Percentiles rank a stretch among this genome's conserved stretches.
Conservation (phyloP, 2,113 vertebrate genomes). For the Accipiter cooperii region DNA sequence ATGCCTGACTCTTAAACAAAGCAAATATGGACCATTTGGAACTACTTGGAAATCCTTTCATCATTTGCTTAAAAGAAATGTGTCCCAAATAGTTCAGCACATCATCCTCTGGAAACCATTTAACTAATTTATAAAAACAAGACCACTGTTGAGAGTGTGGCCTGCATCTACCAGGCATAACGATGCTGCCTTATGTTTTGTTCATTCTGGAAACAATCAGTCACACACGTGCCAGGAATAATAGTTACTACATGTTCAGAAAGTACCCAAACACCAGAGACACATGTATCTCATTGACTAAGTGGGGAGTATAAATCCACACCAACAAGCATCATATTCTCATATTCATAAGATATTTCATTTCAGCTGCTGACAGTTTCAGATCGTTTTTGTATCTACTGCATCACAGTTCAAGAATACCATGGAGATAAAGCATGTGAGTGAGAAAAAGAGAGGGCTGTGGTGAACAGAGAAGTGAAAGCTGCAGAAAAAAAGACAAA, state of each 20-base stretch:
- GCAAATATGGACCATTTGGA: conserved; percentile 61
- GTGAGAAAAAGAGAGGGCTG: neutral
- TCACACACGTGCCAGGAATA: conserved; percentile 55
- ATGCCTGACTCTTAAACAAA: conserved; percentile 4
- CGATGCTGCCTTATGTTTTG: conserved; percentile 39
- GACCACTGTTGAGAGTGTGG: conserved; percentile 42
- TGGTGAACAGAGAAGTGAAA: neutral
- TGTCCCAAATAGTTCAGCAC: conserved; percentile 29
- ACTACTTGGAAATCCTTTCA: conserved; percentile 60
- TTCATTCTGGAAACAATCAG: conserved; percentile 68
- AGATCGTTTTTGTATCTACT: neutral
- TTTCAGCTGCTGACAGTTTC: neutral
- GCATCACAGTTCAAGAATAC: neutral
- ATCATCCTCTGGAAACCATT: conserved; percentile 66
- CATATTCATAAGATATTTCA: neutral
- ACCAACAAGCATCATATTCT: neutral
- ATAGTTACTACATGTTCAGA: conserved; percentile 39
- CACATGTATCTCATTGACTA: conserved; percentile 26
- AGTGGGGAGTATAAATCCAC: neutral
- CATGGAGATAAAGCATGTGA: neutral
- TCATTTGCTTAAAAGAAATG: conserved; percentile 52
- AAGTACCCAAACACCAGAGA: conserved; percentile 10
- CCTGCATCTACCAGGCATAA: conserved; percentile 38
- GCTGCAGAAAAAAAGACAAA: neutral
- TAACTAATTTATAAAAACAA: conserved; percentile 64